phyloP scores from a whole-genome alignment of 1,140 invertebrate genomes.

The Drosophila sucinea region DNA sequence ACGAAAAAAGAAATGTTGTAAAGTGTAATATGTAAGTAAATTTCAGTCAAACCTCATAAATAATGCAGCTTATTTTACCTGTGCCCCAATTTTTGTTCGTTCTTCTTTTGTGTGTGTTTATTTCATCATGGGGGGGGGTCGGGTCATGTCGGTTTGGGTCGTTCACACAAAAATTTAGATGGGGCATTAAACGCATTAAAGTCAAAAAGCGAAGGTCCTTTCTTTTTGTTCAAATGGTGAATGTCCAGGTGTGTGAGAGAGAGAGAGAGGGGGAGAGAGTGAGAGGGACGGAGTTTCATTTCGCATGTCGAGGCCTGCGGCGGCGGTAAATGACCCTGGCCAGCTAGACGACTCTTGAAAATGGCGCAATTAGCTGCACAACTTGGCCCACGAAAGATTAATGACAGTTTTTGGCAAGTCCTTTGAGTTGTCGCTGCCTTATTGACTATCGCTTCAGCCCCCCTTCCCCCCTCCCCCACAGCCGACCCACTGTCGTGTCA shows the following conservation, averaged over 20 bases:
- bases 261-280: slow-evolving; percentile 22
- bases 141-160: neutral
- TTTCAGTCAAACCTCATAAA: slow-evolving; percentile 65
- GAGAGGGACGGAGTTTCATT: neutral
- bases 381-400: slow-evolving; percentile 70
- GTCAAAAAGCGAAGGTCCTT: slow-evolving; percentile 44
- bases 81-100: slow-evolving; percentile 29
- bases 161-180: slow-evolving; percentile 45
- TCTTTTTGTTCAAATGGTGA: slow-evolving; percentile 25
- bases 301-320: neutral
- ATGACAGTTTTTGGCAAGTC: slow-evolving; percentile 53
- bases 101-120: no score
- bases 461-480: no score
- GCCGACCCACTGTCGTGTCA: slow-evolving; percentile 47
- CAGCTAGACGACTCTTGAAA: slow-evolving; percentile 53
- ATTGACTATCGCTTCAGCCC: slow-evolving; percentile 44
- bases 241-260: slow-evolving; percentile 28
- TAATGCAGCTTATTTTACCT: slow-evolving; percentile 68
- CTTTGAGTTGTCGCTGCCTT: slow-evolving; percentile 60
- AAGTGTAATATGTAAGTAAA: slow-evolving; percentile 74
- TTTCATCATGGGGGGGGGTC: neutral
- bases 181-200: slow-evolving; percentile 62
- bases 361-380: slow-evolving; percentile 76
- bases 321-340: slow-evolving; percentile 46
- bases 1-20: slow-evolving; percentile 47